phyloP scores from a whole-genome alignment of 2,797 vertebrate species.

The Darevskia mixta region DNA sequence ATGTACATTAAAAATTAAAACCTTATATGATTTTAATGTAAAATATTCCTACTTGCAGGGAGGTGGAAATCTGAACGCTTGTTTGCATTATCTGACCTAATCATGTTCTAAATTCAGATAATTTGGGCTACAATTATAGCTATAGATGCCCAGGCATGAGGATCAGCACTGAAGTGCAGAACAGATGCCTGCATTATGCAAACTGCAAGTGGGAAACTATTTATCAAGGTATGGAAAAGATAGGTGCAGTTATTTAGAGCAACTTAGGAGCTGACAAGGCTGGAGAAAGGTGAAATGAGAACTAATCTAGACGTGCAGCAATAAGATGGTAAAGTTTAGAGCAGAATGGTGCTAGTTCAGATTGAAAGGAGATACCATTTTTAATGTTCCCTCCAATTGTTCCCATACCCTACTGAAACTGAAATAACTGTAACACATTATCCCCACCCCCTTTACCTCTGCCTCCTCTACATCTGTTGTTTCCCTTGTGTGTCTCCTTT shows the following conservation, averaged over 20 bases:
- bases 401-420: background rate
- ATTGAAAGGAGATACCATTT: background rate
- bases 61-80: background rate
- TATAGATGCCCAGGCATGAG: background rate
- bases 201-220: background rate
- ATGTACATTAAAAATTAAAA: background rate
- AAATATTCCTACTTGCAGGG: background rate
- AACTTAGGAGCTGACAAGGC: background rate
- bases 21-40: background rate
- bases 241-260: background rate
- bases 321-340: background rate
- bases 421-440: no score
- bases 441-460: background rate
- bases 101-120: background rate
- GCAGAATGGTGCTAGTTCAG: background rate
- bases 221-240: background rate
- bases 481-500: background rate
- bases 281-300: background rate
- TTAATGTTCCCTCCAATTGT: background rate
- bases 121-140: background rate
- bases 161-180: background rate
- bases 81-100: background rate
- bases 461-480: background rate
- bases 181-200: background rate
- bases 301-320: background rate